Evolutionary conservation across 2,797 vertebrate species (phyloP), one percentile per base, ranked within the genome.

Genomic region (Macrochelys suwanniensis): DNA sequence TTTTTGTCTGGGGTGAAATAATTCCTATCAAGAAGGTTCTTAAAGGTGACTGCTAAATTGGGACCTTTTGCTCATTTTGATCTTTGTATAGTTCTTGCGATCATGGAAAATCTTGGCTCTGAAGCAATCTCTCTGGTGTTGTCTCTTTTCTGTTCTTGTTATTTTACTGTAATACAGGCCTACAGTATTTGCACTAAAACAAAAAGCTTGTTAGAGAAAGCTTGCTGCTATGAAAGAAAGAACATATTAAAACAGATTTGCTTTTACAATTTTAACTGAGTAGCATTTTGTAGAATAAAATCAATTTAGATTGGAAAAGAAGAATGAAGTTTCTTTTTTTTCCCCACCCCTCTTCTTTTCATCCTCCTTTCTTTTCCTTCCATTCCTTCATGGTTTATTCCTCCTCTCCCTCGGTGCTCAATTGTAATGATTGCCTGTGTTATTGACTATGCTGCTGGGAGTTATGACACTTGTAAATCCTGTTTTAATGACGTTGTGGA

Each of bases 261-360:
- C 98, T 98, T 98, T 98, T 97, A 97, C 96, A 96, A 96, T 97
- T 98, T 98, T 95, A 94, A 96, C 93, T 92, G 93, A 98, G 94
- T 98, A 98, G 97, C 95, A 96, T 98, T 98, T 98, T 98, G 92
- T 98, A 98, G 98, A 98, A 98, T 98, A 98, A 98, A 98, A 98
- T 97, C 92, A 92, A 97, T 97, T 97, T 96, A 97, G 98, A 97
- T 85, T 54, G 95, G 68, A 98, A 98, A 97, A 97, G 92, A 96
- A 96, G 94, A 91, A 94, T 9, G 28, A 95, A 94, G 97, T 95
- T 93, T 97, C 87, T 96, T 95, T 93, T 97, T 97, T 95, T 95
- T 90, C 95, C 92, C 96, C 92, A 89, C 84, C 83, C 61, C 16
- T 42, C 45, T 93, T 96, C 85, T 82, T 95, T 94, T 82, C 33